Evolutionary conservation across 1,140 invertebrate genomes (phyloP).

Genomic region (Eriosoma lanigerum): DNA sequence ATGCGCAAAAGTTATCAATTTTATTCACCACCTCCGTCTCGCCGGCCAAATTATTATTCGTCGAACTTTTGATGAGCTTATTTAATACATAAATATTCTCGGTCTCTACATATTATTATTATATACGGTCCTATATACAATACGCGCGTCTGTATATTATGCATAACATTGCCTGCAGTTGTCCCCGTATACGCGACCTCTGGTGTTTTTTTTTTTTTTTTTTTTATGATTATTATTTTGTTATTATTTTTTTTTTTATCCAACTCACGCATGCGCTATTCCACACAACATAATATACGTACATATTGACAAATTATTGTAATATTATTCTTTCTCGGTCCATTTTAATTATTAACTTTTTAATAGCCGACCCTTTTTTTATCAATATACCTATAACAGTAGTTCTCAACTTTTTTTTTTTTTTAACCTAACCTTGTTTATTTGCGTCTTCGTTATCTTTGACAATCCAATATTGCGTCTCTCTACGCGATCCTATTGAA

Average conservation of each 20-base stretch:
- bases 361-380: too few species aligned
- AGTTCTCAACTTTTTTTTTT: too few species aligned
- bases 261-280: too few species aligned
- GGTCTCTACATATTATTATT: neutral
- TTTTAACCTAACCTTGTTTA: too few species aligned
- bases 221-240: too few species aligned
- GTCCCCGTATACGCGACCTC: neutral
- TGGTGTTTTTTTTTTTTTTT: constrained; percentile 5
- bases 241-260: too few species aligned
- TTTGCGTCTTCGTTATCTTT: too few species aligned
- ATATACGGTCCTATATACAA: neutral
- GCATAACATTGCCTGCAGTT: too few species aligned
- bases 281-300: neutral
- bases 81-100: constrained; percentile 29
- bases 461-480: too few species aligned
- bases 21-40: neutral
- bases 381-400: too few species aligned
- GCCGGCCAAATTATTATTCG: constrained; percentile 30
- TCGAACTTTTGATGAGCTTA: constrained; percentile 42
- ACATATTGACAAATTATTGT: neutral
- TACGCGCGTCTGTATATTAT: neutral
- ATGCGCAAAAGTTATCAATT: constrained; percentile 29
- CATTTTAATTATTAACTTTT: too few species aligned
- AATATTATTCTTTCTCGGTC: neutral
- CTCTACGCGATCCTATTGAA: too few species aligned